phyloP scores from a whole-genome alignment of 2,888 invertebrate genomes.

The Germaria angustata region DNA sequence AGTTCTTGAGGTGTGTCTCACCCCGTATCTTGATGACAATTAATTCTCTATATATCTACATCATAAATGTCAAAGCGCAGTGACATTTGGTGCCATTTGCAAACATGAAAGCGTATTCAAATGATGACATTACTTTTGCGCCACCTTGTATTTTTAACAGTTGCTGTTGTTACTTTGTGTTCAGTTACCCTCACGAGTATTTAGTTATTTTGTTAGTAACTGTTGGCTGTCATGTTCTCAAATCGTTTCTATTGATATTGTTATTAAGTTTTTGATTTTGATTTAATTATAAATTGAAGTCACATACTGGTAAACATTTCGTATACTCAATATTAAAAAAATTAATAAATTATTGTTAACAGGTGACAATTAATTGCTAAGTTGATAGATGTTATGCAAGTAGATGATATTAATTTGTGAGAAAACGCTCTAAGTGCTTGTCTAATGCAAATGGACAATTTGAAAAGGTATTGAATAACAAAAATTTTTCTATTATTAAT shows the following conservation, averaged over 20 bases:
- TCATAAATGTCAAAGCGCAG: too few species aligned
- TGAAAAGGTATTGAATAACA: not conserved
- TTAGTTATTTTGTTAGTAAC: not conserved
- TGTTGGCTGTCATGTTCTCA: conserved; percentile 3
- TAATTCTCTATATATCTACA: too few species aligned
- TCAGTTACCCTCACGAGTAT: not conserved
- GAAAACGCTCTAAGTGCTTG: not conserved
- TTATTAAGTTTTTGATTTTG: not conserved
- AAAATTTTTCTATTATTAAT: not conserved
- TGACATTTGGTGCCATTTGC: too few species aligned
- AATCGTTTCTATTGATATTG: not conserved
- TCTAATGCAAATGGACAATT: not conserved
- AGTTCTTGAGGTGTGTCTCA: too few species aligned
- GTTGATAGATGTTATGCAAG: conserved; percentile 12
- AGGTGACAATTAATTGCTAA: conserved; percentile 38
- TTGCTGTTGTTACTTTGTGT: not conserved
- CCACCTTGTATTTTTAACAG: too few species aligned
- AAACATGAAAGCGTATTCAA: too few species aligned
- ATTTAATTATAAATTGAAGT: conserved; percentile 33
- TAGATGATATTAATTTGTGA: not conserved
- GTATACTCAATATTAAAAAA: not conserved
- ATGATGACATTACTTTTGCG: too few species aligned
- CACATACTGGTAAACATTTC: conserved; percentile 9
- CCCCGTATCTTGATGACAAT: too few species aligned
- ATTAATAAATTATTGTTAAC: conserved; percentile 29